Evolutionary conservation across 1,140 invertebrate genomes (phyloP), one percentile per base, ranked within the genome.

Genomic region (Mercenaria mercenaria): DNA sequence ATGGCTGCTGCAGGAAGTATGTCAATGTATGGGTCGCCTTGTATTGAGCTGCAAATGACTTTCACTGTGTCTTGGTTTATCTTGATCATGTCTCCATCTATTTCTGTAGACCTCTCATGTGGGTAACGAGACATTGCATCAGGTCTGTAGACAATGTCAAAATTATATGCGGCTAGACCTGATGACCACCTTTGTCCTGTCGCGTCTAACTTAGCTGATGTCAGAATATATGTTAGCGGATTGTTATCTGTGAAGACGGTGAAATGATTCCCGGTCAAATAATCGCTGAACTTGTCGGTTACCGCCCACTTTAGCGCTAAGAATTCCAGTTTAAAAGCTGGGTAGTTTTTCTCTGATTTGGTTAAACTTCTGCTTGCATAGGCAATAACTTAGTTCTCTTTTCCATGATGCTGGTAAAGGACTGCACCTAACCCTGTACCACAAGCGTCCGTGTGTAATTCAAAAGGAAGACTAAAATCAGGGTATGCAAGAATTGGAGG

Each of bases 161-260:
- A 83, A 39, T 83, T 29, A n/a, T 83, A 83, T 59, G 50, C 59
- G 11, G 47, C 52, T 18, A 83, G 29, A 10, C 56, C 52, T 11
- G 80, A 61, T 43, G 52, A 15, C 80, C 59, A 83, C 20, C 80
- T 37, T 47, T 83, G 80, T 59, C 79, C 47, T 18, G 43, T 50
- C 15, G 79, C 79, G 11, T 81, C 79, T 11, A 81, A 32, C 59
- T 47, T 83, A 26, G 80, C 52, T 59, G 47, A 37, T 37, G 80
- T 64, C 23, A 83, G 20, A 8, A 83, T 29, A 67, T 83, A 34
- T 37, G 80, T 83, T 6, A 83, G 43, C 4, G 56, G 80, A 41
- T 83, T 83, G 59, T 81, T 81, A 29, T 81, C 79, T 29, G 79
- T 81, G 47, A 59, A 81, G 1, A 56, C 79, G 29, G 52, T 59